Conservation (phyloP, 2,113 vertebrate genomes). For the Anoura caudifer region DNA sequence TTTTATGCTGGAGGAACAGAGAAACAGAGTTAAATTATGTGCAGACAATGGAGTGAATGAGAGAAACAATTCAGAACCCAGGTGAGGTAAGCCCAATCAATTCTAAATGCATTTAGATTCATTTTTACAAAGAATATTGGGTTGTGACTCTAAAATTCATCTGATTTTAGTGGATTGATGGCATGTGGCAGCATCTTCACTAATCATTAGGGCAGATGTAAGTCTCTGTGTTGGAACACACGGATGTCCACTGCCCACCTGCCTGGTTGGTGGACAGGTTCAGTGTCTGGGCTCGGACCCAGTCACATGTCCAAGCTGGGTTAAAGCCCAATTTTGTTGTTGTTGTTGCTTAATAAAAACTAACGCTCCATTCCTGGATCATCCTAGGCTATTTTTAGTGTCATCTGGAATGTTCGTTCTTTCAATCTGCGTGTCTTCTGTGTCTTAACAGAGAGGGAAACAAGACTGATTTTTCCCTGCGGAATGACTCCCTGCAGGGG, state of each 20-base stretch:
- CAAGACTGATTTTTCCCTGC: not conserved
- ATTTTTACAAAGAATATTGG: not conserved
- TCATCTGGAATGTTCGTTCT: not conserved
- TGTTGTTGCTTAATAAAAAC: not conserved
- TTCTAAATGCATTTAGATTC: not conserved
- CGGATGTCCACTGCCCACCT: not conserved
- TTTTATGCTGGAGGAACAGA: not conserved
- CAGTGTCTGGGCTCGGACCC: not conserved
- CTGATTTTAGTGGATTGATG: not conserved
- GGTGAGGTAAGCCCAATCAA: not conserved
- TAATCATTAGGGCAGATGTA: not conserved
- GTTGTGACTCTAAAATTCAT: not conserved
- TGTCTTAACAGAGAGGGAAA: not conserved
- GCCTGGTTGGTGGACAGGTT: not conserved
- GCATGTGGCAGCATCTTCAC: not conserved
- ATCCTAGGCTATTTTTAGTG: not conserved
- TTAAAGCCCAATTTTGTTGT: not conserved
- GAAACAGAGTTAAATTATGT: not conserved
- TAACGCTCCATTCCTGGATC: not conserved
- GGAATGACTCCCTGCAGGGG: not conserved
- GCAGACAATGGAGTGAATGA: not conserved
- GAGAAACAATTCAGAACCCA: not conserved
- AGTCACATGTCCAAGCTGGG: not conserved
- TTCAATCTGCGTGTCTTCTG: not conserved
- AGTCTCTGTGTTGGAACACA: not conserved